Base-by-base conservation (phyloP, 2,888 invertebrate species). In the Deilephila elpenor region DNA sequence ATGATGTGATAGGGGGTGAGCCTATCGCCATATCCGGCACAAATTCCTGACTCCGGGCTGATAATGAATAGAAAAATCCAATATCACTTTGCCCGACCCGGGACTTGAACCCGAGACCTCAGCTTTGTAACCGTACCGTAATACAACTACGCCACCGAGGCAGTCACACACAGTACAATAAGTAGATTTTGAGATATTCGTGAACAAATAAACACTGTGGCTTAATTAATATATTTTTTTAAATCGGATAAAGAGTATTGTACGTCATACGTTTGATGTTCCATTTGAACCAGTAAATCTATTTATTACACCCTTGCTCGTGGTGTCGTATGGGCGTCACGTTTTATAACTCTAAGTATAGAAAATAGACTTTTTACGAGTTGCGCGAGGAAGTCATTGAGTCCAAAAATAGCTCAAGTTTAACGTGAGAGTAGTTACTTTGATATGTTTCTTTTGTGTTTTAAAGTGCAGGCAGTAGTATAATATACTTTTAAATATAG, bases 361-460 rank as follows among this genome's bases (percentile, higher is more conserved):
- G 84, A 84, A 88, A 88, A 73, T 87, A 84, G 82, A 83, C 80
- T 83, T 86, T 88, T 88, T 88, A 89, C 85, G 87, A 88, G 82
- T 82, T 77, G 79, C 78, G 80, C 76, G 77, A 75, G 82, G 83
- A 82, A 83, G 83, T 81, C 80, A 77, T 81, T 78, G 76, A 73
- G 75, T 76, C 79, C 80, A 82, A 79, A 81, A 84, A 86, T 86
- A 84, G 80, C 79, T 74, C 72, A 75, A 71, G 76, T 77, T 75
- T 73, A 76, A 74, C 76, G 75, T 75, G 77, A n/a, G 29, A 60
- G 34, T 37, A 5, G 62, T 62, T 29, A 72, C 32, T 4, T 20
- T 32, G 25, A 56, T 29, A 32, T 37, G 56, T 53, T 25, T 29
- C 56, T 53, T 70, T 32, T 56, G 32, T 53, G 19, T 56, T n/a